Evolutionary conservation across 2,113 vertebrate genomes (phyloP).

Genomic region (Elephantulus edwardii): DNA sequence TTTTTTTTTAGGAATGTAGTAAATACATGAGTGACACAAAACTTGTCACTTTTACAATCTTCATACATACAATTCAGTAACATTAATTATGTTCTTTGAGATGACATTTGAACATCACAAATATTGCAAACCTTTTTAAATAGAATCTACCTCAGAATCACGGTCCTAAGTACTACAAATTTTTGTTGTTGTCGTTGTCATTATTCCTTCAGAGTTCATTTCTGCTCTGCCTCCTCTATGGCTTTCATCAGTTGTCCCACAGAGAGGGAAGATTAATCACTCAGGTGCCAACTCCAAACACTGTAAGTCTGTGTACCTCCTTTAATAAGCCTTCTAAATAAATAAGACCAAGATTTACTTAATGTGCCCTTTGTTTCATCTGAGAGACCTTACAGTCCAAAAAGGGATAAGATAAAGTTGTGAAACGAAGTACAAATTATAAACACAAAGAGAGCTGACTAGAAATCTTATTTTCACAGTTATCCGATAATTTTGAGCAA

Average conservation of each 20-base stretch:
- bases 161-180: slow-evolving; percentile 36
- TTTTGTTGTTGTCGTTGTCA: background rate
- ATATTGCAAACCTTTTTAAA: background rate
- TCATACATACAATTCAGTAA: background rate
- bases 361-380: background rate
- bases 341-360: background rate
- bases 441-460: background rate
- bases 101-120: background rate
- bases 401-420: background rate
- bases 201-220: slow-evolving; percentile 65
- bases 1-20: background rate
- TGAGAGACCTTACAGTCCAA: background rate
- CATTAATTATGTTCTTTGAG: background rate
- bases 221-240: slow-evolving; percentile 53
- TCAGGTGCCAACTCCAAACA: background rate
- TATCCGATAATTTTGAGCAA: background rate
- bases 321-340: background rate
- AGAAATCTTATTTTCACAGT: background rate
- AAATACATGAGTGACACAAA: background rate
- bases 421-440: background rate
- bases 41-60: background rate
- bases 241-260: background rate
- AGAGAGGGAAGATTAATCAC: slow-evolving; percentile 44
- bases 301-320: background rate
- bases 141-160: background rate